Conservation (phyloP, 2,888 invertebrate species). For the Ditula angustiorana region DNA sequence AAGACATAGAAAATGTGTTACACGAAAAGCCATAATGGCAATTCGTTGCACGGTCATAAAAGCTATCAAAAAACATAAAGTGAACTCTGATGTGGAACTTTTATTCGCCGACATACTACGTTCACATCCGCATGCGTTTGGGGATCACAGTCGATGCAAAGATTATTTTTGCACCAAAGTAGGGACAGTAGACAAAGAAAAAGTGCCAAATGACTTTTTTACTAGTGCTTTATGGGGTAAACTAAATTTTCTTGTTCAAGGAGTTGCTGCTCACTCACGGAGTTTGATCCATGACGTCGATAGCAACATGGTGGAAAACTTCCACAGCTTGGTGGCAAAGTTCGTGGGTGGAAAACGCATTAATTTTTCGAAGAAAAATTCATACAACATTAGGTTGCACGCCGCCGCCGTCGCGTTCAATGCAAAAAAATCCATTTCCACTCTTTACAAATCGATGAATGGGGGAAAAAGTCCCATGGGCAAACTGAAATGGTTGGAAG, state of each 20-base stretch:
- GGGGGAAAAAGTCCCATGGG: not conserved
- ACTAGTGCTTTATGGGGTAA: slow-evolving; percentile 5
- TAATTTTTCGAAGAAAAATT: slow-evolving; percentile 18
- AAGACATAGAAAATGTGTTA: slow-evolving; percentile 15
- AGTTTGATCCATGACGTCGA: not conserved
- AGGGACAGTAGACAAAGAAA: not conserved
- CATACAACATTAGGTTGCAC: slow-evolving; percentile 20
- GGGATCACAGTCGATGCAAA: not conserved
- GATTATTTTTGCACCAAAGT: not conserved
- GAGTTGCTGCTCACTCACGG: not conserved
- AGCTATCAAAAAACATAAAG: slow-evolving; percentile 19
- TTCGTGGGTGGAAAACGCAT: slow-evolving; percentile 32
- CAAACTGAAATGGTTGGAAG: not conserved
- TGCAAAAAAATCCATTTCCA: slow-evolving; percentile 12
- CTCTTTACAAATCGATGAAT: slow-evolving; percentile 12
- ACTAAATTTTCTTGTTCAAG: not conserved
- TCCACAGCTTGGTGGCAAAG: slow-evolving; percentile 7
- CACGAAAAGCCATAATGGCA: slow-evolving; percentile 2
- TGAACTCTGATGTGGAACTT: slow-evolving; percentile 2
- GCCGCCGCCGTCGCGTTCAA: slow-evolving; percentile 34
- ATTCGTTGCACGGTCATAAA: slow-evolving; percentile 4
- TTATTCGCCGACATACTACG: not conserved
- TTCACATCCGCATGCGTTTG: not conserved
- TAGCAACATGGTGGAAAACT: not conserved
- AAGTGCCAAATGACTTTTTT: slow-evolving; percentile 1